Evolutionary conservation across 2,888 invertebrate species (phyloP).

Genomic region (Elmis aenea): DNA sequence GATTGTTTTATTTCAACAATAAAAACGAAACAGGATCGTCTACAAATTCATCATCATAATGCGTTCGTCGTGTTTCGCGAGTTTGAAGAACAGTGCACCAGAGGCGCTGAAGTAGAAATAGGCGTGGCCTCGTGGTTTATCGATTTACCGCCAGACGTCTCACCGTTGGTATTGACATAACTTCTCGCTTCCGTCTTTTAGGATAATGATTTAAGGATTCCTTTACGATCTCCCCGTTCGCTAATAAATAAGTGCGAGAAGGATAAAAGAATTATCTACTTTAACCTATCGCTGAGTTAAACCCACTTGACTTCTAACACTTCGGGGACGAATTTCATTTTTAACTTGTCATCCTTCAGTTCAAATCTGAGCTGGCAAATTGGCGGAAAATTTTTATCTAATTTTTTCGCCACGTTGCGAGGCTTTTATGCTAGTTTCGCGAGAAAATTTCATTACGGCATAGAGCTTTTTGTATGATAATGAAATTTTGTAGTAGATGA

Average conservation of each 20-base stretch:
- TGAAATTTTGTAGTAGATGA: slow-evolving; percentile 15
- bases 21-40: slow-evolving; percentile 12
- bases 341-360: slow-evolving; percentile 5
- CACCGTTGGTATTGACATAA: slow-evolving; percentile 19
- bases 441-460: slow-evolving; percentile 10
- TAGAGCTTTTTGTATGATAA: slow-evolving; percentile 14
- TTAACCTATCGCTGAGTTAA: too few relatives aligned
- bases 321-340: slow-evolving; percentile 9
- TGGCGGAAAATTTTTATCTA: slow-evolving; percentile 8
- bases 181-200: slow-evolving; percentile 16
- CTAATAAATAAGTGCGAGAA: too few relatives aligned
- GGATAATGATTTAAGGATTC: slow-evolving; percentile 10
- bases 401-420: slow-evolving; percentile 3
- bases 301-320: slow-evolving; percentile 7
- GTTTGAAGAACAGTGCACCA: slow-evolving; percentile 10
- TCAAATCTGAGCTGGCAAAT: slow-evolving; percentile 6
- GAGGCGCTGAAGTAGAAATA: slow-evolving; percentile 19
- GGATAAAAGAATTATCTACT: too few relatives aligned
- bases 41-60: slow-evolving; percentile 16
- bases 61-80: slow-evolving; percentile 7
- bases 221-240: slow-evolving; percentile 9
- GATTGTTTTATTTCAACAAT: too few relatives aligned
- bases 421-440: too few relatives aligned
- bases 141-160: slow-evolving; percentile 19
- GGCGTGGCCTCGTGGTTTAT: slow-evolving; percentile 15